Evolutionary conservation across 2,113 vertebrate genomes (phyloP).

Genomic region (Phycodurus eques): DNA sequence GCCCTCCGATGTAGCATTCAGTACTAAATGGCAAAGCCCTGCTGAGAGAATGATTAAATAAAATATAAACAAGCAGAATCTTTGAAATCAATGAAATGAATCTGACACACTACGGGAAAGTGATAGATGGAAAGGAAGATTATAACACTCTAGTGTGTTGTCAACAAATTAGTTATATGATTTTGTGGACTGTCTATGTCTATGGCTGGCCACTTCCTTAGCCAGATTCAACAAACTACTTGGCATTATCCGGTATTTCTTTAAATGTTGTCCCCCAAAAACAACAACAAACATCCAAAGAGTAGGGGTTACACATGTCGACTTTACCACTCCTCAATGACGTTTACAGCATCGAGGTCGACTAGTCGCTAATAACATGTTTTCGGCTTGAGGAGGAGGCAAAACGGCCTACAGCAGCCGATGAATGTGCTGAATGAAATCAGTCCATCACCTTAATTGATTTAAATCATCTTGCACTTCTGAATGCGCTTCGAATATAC

Average conservation of each 20-base stretch:
- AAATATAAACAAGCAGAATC: not conserved
- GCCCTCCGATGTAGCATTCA: not conserved
- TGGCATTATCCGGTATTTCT: not conserved
- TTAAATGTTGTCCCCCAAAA: slow-evolving; percentile 3
- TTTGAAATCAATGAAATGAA: not conserved
- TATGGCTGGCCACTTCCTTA: not conserved
- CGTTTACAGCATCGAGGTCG: too few relatives aligned
- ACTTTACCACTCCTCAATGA: too few relatives aligned
- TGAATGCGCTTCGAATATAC: too few relatives aligned
- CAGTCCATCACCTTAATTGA: too few relatives aligned
- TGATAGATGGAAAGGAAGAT: slow-evolving; percentile 20
- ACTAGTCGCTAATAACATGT: too few relatives aligned
- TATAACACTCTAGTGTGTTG: not conserved
- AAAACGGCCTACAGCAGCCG: too few relatives aligned
- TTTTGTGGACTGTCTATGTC: not conserved
- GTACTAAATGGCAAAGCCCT: slow-evolving; percentile 1
- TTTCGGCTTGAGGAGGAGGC: too few relatives aligned
- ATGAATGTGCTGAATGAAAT: too few relatives aligned
- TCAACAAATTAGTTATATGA: not conserved
- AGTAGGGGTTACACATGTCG: too few relatives aligned
- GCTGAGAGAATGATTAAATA: not conserved
- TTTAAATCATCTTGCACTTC: too few relatives aligned
- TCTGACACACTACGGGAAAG: not conserved
- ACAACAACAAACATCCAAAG: not conserved
- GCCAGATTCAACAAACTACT: not conserved